Evolutionary conservation across 2,888 invertebrate genomes (phyloP).

Genomic region (Parnassius smintheus): DNA sequence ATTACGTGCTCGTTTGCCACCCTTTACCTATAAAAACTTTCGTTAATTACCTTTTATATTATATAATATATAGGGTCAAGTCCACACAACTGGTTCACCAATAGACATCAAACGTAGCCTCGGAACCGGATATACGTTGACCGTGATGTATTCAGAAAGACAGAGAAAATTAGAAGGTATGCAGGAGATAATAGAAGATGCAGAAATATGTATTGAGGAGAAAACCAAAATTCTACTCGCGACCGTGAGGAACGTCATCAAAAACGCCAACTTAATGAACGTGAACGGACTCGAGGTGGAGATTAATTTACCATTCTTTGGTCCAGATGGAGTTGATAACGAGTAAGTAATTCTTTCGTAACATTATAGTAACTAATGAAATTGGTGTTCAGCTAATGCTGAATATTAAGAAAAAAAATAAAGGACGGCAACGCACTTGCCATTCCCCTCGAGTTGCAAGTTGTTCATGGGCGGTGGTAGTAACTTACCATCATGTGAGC

Average conservation of each 20-base stretch:
- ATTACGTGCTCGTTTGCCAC: too few relatives aligned
- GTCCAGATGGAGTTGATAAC: slow-evolving; percentile 70
- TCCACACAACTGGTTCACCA: slow-evolving; percentile 81
- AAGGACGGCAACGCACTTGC: too few relatives aligned
- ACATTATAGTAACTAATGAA: too few relatives aligned
- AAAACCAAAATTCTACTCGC: slow-evolving; percentile 62
- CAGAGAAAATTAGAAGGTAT: slow-evolving; percentile 24
- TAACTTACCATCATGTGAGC: too few relatives aligned
- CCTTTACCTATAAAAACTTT: too few relatives aligned
- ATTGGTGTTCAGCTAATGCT: too few relatives aligned
- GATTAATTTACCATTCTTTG: slow-evolving; percentile 76
- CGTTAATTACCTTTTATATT: not conserved
- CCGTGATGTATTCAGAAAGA: slow-evolving; percentile 58
- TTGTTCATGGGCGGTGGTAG: too few relatives aligned
- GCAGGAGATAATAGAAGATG: slow-evolving; percentile 29
- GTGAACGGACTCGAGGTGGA: slow-evolving; percentile 61
- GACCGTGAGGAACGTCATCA: slow-evolving; percentile 60
- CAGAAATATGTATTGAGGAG: slow-evolving; percentile 49
- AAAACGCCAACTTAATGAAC: slow-evolving; percentile 68
- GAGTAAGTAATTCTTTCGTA: slow-evolving; percentile 59
- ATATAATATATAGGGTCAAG: slow-evolving; percentile 64
- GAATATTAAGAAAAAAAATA: too few relatives aligned
- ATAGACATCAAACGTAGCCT: slow-evolving; percentile 78
- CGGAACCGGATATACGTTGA: slow-evolving; percentile 79
- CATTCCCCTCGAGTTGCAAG: too few relatives aligned